phyloP scores from a whole-genome alignment of 2,888 invertebrate genomes.

The Phymatocera aterrima region DNA sequence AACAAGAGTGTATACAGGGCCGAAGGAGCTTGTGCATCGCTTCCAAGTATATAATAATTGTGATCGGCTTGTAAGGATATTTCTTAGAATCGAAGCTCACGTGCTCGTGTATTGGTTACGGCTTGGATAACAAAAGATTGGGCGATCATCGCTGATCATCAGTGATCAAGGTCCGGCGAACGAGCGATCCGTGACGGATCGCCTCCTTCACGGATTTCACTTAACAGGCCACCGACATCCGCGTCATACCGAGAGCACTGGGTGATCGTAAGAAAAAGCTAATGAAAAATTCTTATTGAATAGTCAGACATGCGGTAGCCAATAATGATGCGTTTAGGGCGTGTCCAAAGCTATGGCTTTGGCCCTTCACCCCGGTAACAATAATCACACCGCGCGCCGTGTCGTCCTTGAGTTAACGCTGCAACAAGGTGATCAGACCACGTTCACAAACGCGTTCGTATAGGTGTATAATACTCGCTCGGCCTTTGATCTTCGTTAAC shows the following conservation, averaged over 20 bases:
- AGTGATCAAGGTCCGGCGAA: constrained; percentile 34
- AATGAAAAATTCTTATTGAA: constrained; percentile 44
- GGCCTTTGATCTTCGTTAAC: neutral
- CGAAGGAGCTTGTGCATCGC: neutral
- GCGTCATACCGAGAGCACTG: neutral
- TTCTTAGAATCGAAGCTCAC: constrained; percentile 32
- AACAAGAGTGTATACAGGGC: neutral
- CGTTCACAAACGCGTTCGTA: neutral
- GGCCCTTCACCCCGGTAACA: neutral
- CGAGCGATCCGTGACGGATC: constrained; percentile 43
- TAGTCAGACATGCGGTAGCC: constrained; percentile 39
- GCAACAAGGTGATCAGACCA: constrained; percentile 5
- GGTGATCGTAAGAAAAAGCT: constrained; percentile 31
- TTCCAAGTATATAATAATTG: constrained; percentile 38
- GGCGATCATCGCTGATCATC: constrained; percentile 45
- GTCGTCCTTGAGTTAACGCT: neutral
- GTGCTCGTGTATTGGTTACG: constrained; percentile 34
- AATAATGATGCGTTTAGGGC: constrained; percentile 29
- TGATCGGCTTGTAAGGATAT: constrained; percentile 3
- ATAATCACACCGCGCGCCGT: too few species aligned
- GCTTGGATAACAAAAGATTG: constrained; percentile 39
- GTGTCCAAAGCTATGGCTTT: constrained; percentile 1
- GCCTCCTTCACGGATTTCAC: constrained; percentile 43
- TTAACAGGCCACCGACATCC: constrained; percentile 32
- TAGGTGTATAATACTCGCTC: neutral